Evolutionary conservation across 2,888 invertebrate genomes (phyloP).

Genomic region (Lampropteryx suffumata): DNA sequence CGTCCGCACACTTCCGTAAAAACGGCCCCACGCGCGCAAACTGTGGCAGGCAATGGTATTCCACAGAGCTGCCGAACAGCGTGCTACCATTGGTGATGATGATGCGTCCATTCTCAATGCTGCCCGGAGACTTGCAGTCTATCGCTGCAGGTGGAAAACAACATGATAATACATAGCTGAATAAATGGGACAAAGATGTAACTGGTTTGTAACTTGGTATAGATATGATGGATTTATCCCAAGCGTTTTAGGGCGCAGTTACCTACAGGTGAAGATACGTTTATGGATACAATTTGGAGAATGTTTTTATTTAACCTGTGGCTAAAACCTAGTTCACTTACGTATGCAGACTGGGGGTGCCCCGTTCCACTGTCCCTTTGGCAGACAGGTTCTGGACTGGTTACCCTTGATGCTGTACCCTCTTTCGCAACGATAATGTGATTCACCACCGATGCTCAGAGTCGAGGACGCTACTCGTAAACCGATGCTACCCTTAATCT

Average conservation of each 20-base stretch:
- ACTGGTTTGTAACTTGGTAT: no score
- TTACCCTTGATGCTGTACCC: constrained; percentile 92
- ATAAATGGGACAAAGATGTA: no score
- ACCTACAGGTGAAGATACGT: no score
- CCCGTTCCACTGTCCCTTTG: constrained; percentile 92
- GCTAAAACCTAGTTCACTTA: constrained; percentile 73
- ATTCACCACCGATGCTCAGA: constrained; percentile 89
- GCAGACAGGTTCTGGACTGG: constrained; percentile 88
- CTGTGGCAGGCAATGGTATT: constrained; percentile 94
- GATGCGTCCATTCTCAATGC: constrained; percentile 92
- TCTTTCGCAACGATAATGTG: constrained; percentile 91
- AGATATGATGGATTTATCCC: no score
- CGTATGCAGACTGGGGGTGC: constrained; percentile 90
- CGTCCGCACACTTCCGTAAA: constrained; percentile 91
- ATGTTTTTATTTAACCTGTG: not conserved
- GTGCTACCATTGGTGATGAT: constrained; percentile 93
- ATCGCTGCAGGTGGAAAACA: constrained; percentile 88
- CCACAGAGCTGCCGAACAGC: constrained; percentile 91
- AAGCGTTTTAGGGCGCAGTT: no score
- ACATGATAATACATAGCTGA: no score
- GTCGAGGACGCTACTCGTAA: constrained; percentile 84
- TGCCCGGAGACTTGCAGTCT: constrained; percentile 91
- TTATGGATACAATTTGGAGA: no score
- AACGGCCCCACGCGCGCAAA: constrained; percentile 92
- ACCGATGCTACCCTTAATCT: constrained; percentile 77